Percentiles rank a stretch among this genome's conserved stretches.
These are phyloP conservation scores for Lutra lutra DNA, from an alignment of 2,797 vertebrate genomes.

Conservation along the genomic window DNA sequence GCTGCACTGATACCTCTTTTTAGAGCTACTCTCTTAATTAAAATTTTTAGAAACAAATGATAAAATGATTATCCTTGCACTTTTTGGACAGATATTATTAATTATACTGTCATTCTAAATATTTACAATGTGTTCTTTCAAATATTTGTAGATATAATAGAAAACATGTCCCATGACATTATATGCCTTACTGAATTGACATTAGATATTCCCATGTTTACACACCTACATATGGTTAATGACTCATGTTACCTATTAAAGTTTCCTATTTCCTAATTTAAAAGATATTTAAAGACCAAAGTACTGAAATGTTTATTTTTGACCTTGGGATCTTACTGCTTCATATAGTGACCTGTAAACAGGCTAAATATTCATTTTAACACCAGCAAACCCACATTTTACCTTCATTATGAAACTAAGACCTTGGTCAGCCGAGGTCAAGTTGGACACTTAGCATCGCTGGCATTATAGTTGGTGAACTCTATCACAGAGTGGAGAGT, in stretches of 20 bases:
- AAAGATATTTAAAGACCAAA: conserved; percentile 70
- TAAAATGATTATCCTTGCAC: conserved; percentile 30
- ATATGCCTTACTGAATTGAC: conserved; percentile 70
- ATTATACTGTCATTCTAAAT: conserved; percentile 61
- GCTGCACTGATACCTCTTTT: background rate
- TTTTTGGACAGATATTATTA: conserved; percentile 23
- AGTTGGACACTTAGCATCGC: conserved; percentile 83
- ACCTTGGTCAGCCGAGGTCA: conserved; percentile 86
- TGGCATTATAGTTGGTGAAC: conserved; percentile 84
- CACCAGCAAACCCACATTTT: conserved; percentile 81
- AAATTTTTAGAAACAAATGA: conserved; percentile 47
- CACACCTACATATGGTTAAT: conserved; percentile 56
- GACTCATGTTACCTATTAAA: conserved; percentile 75
- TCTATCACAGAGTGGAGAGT: conserved; percentile 84
- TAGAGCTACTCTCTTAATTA: background rate
- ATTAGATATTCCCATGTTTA: conserved; percentile 66
- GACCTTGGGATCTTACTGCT: conserved; percentile 60
- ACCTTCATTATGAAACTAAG: conserved; percentile 83
- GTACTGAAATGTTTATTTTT: conserved; percentile 77
- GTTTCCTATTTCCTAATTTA: conserved; percentile 77
- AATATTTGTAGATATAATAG: conserved; percentile 55
- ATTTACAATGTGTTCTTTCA: conserved; percentile 61
- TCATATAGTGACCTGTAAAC: conserved; percentile 66
- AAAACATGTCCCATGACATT: conserved; percentile 15
- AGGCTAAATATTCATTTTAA: conserved; percentile 78